Evolutionary conservation across 2,113 vertebrate genomes (phyloP), one percentile per base, ranked within the genome.

Genomic region (Reinhardtius hippoglossoides): DNA sequence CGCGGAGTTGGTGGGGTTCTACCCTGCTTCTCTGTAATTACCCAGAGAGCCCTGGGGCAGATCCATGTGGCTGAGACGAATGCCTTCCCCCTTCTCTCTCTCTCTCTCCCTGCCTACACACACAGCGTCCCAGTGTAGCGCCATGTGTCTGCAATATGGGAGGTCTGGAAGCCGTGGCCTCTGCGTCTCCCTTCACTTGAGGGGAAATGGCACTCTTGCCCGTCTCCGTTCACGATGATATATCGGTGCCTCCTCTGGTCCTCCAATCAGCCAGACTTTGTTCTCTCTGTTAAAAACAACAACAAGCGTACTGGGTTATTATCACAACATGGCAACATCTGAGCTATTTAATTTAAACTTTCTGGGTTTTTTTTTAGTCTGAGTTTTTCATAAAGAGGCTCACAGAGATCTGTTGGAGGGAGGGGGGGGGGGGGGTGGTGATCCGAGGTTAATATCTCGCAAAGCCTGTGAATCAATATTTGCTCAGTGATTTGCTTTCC

Each of bases 1-100:
- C 57, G 65, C 52, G 57, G 63, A 80, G 61, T 78, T 81, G 76
- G 81, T 87, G 72, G 67, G 85, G 76, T 85, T 91, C 12, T 71
- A 40, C 74, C 66, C 81, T 62, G 64, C 88, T 87, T 61, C 86
- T 86, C 91, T 93, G 83, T 91, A 93, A 94, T 94, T 94, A 91
- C 82, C 86, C 83, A 87, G 74, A 82, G 63, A 70, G 79, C 83
- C 89, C 77, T 81, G 84, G 78, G 88, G 87, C 89, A 90, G 79
- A 83, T 84, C 71, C 83, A 74, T 90, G 87, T 81, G 87, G 88
- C 81, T 88, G 82, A 85, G 84, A 74, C 44, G 0, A 91, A 87
- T 75, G 75, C 78, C 80, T 76, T 72, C 76, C 67, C 75, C 60
- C 69, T 63, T 78, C 15, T 59, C 26, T 59, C 37, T 21, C 10